Evolutionary conservation across 2,797 vertebrate species (phyloP), one percentile per base, ranked within the genome.

Genomic region (Bothrops alternatus): DNA sequence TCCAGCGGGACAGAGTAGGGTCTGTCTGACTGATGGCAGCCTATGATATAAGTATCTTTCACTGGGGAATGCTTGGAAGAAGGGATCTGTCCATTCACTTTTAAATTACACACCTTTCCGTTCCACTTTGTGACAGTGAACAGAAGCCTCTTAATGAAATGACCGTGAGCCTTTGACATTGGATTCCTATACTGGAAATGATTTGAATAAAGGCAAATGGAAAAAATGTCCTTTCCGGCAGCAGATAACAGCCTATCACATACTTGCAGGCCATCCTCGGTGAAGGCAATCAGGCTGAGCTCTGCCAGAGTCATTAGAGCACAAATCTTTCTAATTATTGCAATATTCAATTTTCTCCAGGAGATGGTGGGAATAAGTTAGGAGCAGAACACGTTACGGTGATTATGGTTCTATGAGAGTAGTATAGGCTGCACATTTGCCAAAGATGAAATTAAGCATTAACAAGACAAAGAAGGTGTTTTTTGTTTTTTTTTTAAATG

Each of bases 241-340:
- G 89, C 50, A 11, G 89, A 65, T 93, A 88, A 88, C 88, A 37
- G 82, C 82, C 92, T 91, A 88, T 89, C 86, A 87, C 87, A 90
- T 32, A 90, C 6, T 57, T 56, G 88, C 93, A 93, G 78, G 61
- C 90, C 89, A 91, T 55, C 87, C 91, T 87, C 60, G 57, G 42
- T 28, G 47, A 61, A 47, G 60, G 89, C 87, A 69, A 61, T 78
- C 88, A 69, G 53, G 87, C 90, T 88, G 61, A 91, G 94, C 18
- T 91, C 92, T 61, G 92, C 93, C 92, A 56, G n/a, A 93, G 47
- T 91, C 23, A 56, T 12, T 58, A 69, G 6, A 73, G 90, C 91
- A 91, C 92, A 89, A 94, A 95, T 93, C 90, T 89, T 90, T 86
- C 94, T 93, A 92, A 95, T 93, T 93, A 94, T 78, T 92, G 78